Evolutionary conservation across 2,888 invertebrate genomes (phyloP), one percentile per base, ranked within the genome.

Genomic region (Thalpophila matura): DNA sequence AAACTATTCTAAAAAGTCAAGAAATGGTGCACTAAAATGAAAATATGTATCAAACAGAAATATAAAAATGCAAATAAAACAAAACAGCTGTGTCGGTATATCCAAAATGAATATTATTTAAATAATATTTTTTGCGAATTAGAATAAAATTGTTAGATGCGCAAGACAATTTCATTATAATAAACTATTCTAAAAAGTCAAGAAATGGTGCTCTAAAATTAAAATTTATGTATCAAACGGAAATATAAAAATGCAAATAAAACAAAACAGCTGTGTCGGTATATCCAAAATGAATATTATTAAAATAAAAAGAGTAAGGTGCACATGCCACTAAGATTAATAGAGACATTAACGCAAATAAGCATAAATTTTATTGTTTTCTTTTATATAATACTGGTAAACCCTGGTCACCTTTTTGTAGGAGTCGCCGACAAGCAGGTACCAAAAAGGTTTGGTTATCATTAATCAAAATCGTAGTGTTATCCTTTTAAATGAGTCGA

Each of bases 261-360:
- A 83, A 87, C 77, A 83, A 86, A 88, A 88, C 89, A 87, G 80
- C 85, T 87, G 87, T 80, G 83, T 80, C 85, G 86, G 82, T 76
- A 71, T 72, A 74, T 80, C 62, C 65, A 77, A 72, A 73, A 79
- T 63, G 47, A 73, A 76, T 69, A 62, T 77, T 58, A 76, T 64
- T 51, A 46, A 79, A 62, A n/a, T n/a, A 75, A 81, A 84, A 82
- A 81, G 74, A 75, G 64, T 78, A 84, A 86, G 86, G 84, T 85
- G 84, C 87, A 82, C 81, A 88, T 83, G 88, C 83, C 88, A 80
- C 75, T 72, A 87, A 88, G 89, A 93, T 92, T 91, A 90, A 94
- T 93, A 88, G 80, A 93, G 91, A 92, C 88, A 91, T 93, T 92
- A 90, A 90, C 86, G 85, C 86, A 91, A 91, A 91, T 91, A 89